Evolutionary conservation across 2,113 vertebrate species (phyloP), one percentile per base, ranked within the genome.

Genomic region (Lampris incognitus): DNA sequence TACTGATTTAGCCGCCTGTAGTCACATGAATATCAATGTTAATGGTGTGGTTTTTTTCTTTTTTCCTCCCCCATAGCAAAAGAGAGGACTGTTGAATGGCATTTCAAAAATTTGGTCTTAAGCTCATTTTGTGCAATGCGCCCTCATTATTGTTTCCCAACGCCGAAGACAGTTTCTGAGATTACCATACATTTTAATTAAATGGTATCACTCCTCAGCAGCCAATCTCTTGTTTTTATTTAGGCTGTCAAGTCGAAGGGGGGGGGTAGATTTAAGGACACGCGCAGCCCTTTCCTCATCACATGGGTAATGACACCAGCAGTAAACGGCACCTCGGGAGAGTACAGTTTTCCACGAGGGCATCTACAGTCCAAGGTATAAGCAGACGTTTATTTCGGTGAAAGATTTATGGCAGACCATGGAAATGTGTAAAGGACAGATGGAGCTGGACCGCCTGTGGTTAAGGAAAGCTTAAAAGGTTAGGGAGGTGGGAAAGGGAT

Each of bases 281-380:
- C 24, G 24, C 24, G 24, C 24, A 24, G 24, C 24, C 44, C 24
- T 55, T 55, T 55, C 52, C 13, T n/a, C 24, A n/a, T 5, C 24
- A 5, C n/a, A 54, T 54, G 51, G 10, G 9, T 80, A 51, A 74
- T 72, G 59, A 59, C 40, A 41, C 11, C 64, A 54, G 42, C 72
- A 81, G 1, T 85, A 41, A 72, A 63, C 68, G 59, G 37, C 6
- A 13, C 62, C 58, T 55, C 1, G 1, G 52, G 24, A 55, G 24
- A 55, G n/a, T 13, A 55, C 24, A 5, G 49, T 24, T 24, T 72
- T 74, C 41, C 51, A 6, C 69, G 13, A 50, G 74, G 66, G 50
- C 68, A 72, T 79, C 74, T 76, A 51, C 48, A 61, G 75, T 84
- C 79, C 49, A 60, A 74, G 51, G 78, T 64, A 42, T 58, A 59